Conservation (phyloP, 1,140 invertebrate genomes). For the Cyrtorhinus lividipennis region DNA sequence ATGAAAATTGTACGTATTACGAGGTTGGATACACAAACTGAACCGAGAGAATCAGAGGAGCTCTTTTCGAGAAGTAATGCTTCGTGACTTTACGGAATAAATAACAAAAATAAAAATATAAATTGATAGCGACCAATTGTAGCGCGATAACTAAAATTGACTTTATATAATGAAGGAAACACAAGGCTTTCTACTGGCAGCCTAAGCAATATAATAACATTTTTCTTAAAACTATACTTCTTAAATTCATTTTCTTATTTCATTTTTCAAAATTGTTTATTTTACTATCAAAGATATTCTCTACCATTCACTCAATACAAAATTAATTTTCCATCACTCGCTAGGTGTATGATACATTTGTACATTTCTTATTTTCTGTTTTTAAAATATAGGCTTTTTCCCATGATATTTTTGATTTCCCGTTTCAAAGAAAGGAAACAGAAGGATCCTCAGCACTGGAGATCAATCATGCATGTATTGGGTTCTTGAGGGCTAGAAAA, state of each 20-base stretch:
- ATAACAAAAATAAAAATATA: no score
- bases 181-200: not conserved
- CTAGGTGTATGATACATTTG: conserved; percentile 3
- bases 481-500: no score
- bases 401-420: not conserved
- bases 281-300: not conserved
- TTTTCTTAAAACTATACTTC: not conserved
- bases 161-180: not conserved
- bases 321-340: not conserved
- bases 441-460: not conserved
- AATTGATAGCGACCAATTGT: no score
- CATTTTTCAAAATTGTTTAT: not conserved
- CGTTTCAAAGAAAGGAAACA: not conserved
- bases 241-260: not conserved
- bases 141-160: no score
- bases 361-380: not conserved
- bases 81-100: no score
- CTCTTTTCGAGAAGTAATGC: no score
- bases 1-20: no score
- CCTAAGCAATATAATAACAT: not conserved
- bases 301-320: conserved; percentile 1
- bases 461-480: no score
- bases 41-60: no score
- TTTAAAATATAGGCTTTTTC: conserved; percentile 1
- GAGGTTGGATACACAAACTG: no score